phyloP scores from a whole-genome alignment of 2,113 vertebrate genomes.

The Chlorocebus sabaeus region DNA sequence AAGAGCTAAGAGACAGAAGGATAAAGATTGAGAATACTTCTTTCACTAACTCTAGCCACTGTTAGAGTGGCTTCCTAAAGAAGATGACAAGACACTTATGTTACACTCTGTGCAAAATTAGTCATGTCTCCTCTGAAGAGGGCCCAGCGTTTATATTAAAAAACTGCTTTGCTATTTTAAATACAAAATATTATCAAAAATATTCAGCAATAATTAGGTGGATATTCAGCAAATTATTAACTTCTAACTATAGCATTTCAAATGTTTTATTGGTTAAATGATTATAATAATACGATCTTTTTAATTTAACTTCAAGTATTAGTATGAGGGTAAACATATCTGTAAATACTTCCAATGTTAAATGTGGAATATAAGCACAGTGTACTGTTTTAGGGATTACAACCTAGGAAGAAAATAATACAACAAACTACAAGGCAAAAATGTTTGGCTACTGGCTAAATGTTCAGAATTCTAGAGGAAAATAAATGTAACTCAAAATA shows the following conservation, averaged over 20 bases:
- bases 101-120: background rate
- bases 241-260: background rate
- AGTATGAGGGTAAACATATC: background rate
- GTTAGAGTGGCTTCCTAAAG: background rate
- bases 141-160: background rate
- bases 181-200: constrained; percentile 42
- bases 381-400: background rate
- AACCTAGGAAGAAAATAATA: background rate
- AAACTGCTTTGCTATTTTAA: constrained; percentile 19
- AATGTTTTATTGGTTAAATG: constrained; percentile 19
- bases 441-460: background rate
- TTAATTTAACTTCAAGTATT: constrained; percentile 28
- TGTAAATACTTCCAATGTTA: constrained; percentile 37
- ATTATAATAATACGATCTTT: constrained; percentile 36
- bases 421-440: constrained; percentile 29
- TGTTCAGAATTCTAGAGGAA: constrained; percentile 21
- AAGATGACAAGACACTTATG: background rate
- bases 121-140: background rate
- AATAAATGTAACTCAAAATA: background rate
- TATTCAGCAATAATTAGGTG: background rate
- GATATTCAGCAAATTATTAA: constrained; percentile 51
- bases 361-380: background rate
- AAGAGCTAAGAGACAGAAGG: background rate
- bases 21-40: background rate
- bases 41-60: background rate